Base-by-base conservation (phyloP, 2,797 vertebrate genomes). In the Sphenodon punctatus region DNA sequence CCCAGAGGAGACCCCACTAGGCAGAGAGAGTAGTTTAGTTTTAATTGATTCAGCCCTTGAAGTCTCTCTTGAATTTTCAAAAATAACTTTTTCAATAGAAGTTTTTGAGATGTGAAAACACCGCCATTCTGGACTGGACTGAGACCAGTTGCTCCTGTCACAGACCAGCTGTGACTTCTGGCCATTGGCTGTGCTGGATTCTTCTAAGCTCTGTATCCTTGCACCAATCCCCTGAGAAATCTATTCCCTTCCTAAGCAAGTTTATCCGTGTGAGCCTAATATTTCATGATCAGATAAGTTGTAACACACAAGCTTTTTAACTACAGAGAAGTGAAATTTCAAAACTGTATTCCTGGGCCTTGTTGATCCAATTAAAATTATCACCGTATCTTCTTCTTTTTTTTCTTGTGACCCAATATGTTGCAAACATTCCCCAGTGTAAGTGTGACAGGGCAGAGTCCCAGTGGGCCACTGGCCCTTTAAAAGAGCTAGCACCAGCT, bases 261-360 rank as follows among this genome's bases (percentile, higher is more conserved):
- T 69, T 38, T 10, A 14, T 10, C 13, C 39, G 7, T 39, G 60
- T 60, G 17, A 34, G 5, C 12, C 32, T 34, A 25, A 38, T 34
- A 38, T 5, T 60, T 34, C n/a, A 27, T 60, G 32, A 60, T 60
- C 20, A 22, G 36, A 38, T 38, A n/a, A 5, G 16, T 65, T 69
- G 51, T 7, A 75, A 3, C 27, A 60, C 72, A 17, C 2, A 19
- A 67, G 43, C 56, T 53, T 19, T 22, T 30, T 4, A 53, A 43
- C 6, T 25, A 38, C 5, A 38, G 45, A 75, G 10, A 5, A 46
- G 51, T 74, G 56, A 74, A 51, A 46, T 7, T 78, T 25, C 68
- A 68, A 27, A 20, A 8, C 5, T 0, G 0, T 15, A n/a, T 49
- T n/a, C 49, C 25, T 25, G n/a, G 48, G 13, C 25, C 48, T 25